Evolutionary conservation across 2,888 invertebrate species (phyloP).

Genomic region (Dilophus febrilis): DNA sequence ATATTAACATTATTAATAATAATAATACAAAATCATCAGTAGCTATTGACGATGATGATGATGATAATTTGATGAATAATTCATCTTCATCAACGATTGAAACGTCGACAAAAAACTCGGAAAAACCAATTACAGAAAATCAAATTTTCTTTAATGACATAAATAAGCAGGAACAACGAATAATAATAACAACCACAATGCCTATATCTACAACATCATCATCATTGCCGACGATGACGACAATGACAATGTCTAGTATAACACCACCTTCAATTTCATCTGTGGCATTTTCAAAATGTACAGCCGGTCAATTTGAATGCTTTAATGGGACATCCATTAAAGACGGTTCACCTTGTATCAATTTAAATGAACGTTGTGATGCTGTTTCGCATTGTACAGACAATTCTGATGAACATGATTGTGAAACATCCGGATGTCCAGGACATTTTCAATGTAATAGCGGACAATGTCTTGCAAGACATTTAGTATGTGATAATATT

Average conservation of each 20-base stretch:
- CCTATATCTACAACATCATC: no score
- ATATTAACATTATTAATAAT: slow-evolving; percentile 3
- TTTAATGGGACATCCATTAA: slow-evolving; percentile 36
- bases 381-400: slow-evolving; percentile 42
- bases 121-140: neutral
- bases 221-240: neutral
- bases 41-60: slow-evolving; percentile 1
- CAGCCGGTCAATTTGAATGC: slow-evolving; percentile 40
- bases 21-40: neutral
- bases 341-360: slow-evolving; percentile 39
- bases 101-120: neutral
- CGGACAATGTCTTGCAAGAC: slow-evolving; percentile 39
- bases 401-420: slow-evolving; percentile 41
- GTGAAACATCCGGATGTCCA: slow-evolving; percentile 36
- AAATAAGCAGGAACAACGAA: neutral
- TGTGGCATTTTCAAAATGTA: slow-evolving; percentile 33
- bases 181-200: neutral
- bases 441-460: slow-evolving; percentile 40
- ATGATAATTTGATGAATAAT: slow-evolving; percentile 1
- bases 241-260: neutral
- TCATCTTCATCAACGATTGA: neutral
- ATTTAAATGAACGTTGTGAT: slow-evolving; percentile 34
- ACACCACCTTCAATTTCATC: no score
- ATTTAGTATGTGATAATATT: slow-evolving; percentile 40
- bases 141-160: no score